phyloP scores from a whole-genome alignment of 1,140 invertebrate species.

The Tetranychus cinnabarinus region DNA sequence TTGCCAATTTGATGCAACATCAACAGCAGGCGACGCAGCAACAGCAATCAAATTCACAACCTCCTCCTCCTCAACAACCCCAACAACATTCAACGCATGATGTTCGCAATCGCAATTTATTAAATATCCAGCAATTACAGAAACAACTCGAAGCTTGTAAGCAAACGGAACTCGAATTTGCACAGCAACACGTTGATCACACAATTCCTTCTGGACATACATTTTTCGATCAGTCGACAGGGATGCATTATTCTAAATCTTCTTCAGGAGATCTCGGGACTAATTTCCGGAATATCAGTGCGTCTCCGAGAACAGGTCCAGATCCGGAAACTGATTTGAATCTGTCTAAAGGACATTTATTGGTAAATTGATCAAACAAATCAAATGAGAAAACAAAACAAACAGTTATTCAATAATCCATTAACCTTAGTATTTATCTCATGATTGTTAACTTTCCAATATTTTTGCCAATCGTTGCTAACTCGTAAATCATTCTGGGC shows the following conservation, averaged over 20 bases:
- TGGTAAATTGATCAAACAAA: neutral
- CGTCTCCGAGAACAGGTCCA: neutral
- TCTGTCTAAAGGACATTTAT: neutral
- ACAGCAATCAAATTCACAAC: slow-evolving; percentile 8
- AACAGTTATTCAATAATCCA: neutral
- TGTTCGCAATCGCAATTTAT: slow-evolving; percentile 38
- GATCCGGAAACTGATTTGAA: neutral
- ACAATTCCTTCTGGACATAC: slow-evolving; percentile 6
- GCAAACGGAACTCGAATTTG: slow-evolving; percentile 48
- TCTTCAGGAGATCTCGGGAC: neutral
- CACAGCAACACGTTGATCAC: slow-evolving; percentile 8
- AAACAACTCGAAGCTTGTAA: slow-evolving; percentile 47
- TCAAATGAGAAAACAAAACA: neutral
- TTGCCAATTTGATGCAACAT: slow-evolving; percentile 1
- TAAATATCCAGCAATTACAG: slow-evolving; percentile 37
- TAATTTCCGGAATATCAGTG: neutral
- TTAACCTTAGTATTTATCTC: neutral
- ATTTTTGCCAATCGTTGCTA: too few relatives aligned
- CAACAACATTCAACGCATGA: neutral
- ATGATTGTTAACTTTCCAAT: too few relatives aligned
- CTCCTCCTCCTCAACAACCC: slow-evolving; percentile 6
- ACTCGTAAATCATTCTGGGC: too few relatives aligned
- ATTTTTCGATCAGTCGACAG: neutral
- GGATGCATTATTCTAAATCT: neutral
- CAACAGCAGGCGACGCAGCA: slow-evolving; percentile 24